Conservation (phyloP, 2,888 invertebrate species). For the Amiota minor region DNA sequence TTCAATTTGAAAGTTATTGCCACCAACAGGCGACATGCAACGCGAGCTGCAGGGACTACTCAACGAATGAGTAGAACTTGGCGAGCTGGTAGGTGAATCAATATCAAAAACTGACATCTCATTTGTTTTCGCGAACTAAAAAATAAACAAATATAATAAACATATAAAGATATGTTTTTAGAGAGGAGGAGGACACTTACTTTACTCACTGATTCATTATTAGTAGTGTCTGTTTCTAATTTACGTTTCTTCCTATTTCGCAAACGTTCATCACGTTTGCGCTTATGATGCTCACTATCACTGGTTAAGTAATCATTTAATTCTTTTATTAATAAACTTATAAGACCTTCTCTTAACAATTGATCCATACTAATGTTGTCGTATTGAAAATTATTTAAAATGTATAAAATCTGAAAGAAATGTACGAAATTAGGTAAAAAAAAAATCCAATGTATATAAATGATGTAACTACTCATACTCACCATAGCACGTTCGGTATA, state of each 20-base stretch:
- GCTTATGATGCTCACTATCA: constrained; percentile 69
- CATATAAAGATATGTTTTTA: not conserved
- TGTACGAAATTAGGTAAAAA: not conserved
- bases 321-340: constrained; percentile 75
- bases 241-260: constrained; percentile 68
- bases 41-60: constrained; percentile 72
- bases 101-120: constrained; percentile 60
- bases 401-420: constrained; percentile 59
- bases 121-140: constrained; percentile 62
- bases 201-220: constrained; percentile 58
- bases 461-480: constrained; percentile 10
- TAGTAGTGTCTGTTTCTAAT: constrained; percentile 45
- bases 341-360: constrained; percentile 76
- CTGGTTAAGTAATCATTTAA: constrained; percentile 71
- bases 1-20: constrained; percentile 48
- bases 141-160: not conserved
- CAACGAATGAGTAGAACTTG: constrained; percentile 63
- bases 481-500: constrained; percentile 69
- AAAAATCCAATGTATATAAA: no score
- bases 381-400: constrained; percentile 74
- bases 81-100: constrained; percentile 71
- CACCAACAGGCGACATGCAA: constrained; percentile 69
- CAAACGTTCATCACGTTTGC: constrained; percentile 68
- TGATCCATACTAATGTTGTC: constrained; percentile 74
- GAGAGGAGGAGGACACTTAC: constrained; percentile 45